Percentiles rank a stretch among this genome's conserved stretches.
Evolutionary conservation across 2,797 vertebrate genomes (phyloP).

Genomic region (Enteromius unitaeniatus): DNA sequence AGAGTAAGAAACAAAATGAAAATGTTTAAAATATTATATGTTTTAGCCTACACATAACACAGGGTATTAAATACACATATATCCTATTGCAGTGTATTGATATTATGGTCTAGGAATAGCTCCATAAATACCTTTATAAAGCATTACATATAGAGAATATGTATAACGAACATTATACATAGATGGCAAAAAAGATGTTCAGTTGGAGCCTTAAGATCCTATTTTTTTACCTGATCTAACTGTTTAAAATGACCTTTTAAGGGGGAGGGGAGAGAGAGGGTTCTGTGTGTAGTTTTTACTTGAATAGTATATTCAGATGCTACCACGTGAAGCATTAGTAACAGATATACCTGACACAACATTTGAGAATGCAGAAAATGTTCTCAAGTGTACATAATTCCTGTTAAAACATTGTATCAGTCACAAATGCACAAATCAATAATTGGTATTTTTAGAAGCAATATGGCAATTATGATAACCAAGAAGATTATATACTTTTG

Average conservation of each 20-base stretch:
- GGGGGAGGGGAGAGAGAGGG: no score
- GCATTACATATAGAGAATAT: background rate
- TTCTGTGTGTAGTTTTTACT: background rate
- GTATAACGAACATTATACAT: background rate
- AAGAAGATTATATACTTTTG: background rate
- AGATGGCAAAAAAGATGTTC: background rate
- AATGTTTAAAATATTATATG: background rate
- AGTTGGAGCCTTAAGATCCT: background rate
- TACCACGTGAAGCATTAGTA: background rate
- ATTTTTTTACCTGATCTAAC: background rate
- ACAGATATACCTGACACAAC: background rate
- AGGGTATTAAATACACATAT: background rate
- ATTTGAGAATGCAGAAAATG: background rate
- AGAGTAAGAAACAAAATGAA: background rate
- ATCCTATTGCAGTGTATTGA: background rate
- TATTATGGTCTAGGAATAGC: background rate
- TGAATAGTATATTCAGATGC: background rate
- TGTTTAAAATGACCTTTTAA: background rate
- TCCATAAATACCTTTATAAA: background rate
- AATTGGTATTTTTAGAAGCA: background rate
- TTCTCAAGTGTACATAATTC: no score
- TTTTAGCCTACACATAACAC: background rate
- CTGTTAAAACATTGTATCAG: background rate
- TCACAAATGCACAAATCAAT: background rate
- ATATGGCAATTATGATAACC: background rate